Evolutionary conservation across 1,140 invertebrate genomes (phyloP).

Genomic region (Schmidtea mediterranea): DNA sequence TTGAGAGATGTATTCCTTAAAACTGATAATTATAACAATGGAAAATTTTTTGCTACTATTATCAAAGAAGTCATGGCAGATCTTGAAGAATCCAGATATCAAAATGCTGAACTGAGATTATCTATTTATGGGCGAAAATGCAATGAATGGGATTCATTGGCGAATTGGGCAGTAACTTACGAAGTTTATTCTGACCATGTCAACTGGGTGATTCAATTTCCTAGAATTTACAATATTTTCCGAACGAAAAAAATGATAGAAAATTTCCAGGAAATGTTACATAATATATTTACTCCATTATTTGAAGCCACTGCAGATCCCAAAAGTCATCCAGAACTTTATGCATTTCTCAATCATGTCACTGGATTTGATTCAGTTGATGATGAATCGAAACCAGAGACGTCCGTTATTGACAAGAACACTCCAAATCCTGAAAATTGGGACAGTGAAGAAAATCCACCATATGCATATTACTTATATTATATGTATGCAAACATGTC

Average conservation of each 20-base stretch:
- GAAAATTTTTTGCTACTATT: constrained; percentile 85
- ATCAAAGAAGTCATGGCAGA: constrained; percentile 64
- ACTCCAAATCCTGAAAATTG: constrained; percentile 39
- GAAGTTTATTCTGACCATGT: constrained; percentile 73
- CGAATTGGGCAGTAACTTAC: constrained; percentile 33
- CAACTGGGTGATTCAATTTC: constrained; percentile 88
- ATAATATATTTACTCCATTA: constrained; percentile 77
- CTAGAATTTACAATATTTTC: constrained; percentile 83
- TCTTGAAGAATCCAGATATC: constrained; percentile 95
- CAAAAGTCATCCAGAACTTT: constrained; percentile 61
- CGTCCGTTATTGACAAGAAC: constrained; percentile 64
- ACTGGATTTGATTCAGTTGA: constrained; percentile 96
- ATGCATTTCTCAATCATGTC: constrained; percentile 64
- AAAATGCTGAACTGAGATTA: constrained; percentile 77
- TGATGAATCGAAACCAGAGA: constrained; percentile 92
- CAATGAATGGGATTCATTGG: constrained; percentile 84
- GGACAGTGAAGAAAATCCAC: constrained; percentile 72
- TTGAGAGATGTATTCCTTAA: constrained; percentile 90
- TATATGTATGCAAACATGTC: constrained; percentile 91
- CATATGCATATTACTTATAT: constrained; percentile 90
- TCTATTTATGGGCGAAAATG: constrained; percentile 80
- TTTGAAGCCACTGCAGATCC: constrained; percentile 66
- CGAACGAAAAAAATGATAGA: constrained; percentile 71
- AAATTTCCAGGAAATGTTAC: constrained; percentile 83
- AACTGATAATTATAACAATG: constrained; percentile 81